phyloP scores from a whole-genome alignment of 1,140 invertebrate species.

The Trichonephila clavata region DNA sequence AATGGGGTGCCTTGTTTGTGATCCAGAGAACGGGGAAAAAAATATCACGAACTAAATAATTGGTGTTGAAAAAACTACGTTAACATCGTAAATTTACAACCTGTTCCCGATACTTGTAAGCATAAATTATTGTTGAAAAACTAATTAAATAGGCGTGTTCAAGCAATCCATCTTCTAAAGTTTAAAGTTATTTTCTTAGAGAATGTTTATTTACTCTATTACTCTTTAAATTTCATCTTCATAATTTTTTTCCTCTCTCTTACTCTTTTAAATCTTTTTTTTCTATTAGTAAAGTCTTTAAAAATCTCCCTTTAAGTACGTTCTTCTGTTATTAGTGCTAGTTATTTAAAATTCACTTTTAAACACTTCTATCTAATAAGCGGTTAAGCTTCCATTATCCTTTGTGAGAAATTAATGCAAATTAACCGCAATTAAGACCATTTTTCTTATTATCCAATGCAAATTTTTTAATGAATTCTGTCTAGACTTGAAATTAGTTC shows the following conservation, averaged over 20 bases:
- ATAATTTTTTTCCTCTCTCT: not conserved
- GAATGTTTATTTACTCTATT: constrained; percentile 18
- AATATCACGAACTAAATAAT: constrained; percentile 56
- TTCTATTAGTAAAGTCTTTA: not conserved
- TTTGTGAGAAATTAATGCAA: not conserved
- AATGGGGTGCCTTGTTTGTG: not conserved
- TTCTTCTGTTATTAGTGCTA: not conserved
- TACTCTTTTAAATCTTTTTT: not conserved
- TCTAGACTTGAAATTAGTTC: too few relatives aligned
- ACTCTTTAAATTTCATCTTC: not conserved
- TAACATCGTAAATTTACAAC: constrained; percentile 73
- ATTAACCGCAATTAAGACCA: not conserved
- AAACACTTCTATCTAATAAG: not conserved
- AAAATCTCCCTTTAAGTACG: not conserved
- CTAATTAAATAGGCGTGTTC: constrained; percentile 70
- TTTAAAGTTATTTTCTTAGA: constrained; percentile 45
- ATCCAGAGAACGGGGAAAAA: not conserved
- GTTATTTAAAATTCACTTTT: constrained; percentile 9
- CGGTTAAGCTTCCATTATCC: not conserved
- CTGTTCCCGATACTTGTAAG: constrained; percentile 44
- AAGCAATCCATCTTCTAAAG: constrained; percentile 65
- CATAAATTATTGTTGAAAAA: constrained; percentile 67
- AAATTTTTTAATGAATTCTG: not conserved
- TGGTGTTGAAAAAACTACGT: constrained; percentile 4
- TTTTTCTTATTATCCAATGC: not conserved